Evolutionary conservation across 2,888 invertebrate species (phyloP), one percentile per base, ranked within the genome.

Genomic region (Tetragnatha montana): DNA sequence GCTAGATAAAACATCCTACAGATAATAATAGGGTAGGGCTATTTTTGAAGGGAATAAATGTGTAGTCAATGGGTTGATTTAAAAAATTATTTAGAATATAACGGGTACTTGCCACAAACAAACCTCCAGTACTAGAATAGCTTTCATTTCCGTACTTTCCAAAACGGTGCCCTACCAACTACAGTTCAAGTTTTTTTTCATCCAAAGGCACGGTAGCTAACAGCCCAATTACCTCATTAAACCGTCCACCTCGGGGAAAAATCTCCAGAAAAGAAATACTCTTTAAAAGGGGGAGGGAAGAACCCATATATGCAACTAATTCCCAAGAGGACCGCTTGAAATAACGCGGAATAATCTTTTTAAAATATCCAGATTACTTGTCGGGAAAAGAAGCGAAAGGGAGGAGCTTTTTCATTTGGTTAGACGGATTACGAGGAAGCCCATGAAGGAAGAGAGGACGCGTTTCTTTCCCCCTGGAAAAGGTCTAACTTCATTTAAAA

Each of bases 401-500:
- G 49, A 75, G n/a, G 49, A 75, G 17, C 75, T 78, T 78, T 35
- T 85, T 89, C 68, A 73, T 71, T 69, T 76, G 47, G 71, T 80
- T 85, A 89, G 81, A 81, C 81, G 85, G 89, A 89, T 89, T 89
- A 89, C 81, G 71, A 81, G 84, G 85, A 35, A 69, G 83, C 51
- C 70, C 49, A 35, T 74, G 75, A 89, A 78, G 76, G 75, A 89
- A 78, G 76, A 89, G 35, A 2, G 76, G 75, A 49, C 50, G 74
- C 50, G 14, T 71, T 81, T 86, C 76, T 85, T 81, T 81, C 35
- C 75, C 49, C 80, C 51, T 51, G 19, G 51, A n/a, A 69, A 85
- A 75, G 80, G 81, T 85, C 76, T 89, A 89, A 89, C 89, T 78
- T 89, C 81, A 76, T 89, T 89, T 89, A 76, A 86, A 86, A 81